phyloP scores from a whole-genome alignment of 2,113 vertebrate species.

The Columbina picui region DNA sequence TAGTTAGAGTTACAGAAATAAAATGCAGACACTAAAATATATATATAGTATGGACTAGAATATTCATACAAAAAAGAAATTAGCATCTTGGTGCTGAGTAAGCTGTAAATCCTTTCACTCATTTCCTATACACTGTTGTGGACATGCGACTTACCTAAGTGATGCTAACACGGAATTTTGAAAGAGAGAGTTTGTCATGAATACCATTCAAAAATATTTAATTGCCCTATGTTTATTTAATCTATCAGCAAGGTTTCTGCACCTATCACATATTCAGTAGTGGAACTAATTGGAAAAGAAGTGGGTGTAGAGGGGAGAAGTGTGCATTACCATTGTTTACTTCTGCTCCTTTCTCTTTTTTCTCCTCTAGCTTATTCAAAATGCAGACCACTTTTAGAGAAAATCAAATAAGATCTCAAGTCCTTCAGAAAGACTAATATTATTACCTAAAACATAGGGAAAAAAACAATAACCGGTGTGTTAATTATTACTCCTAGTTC shows the following conservation, averaged over 20 bases:
- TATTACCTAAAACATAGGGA: neutral
- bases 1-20: neutral
- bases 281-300: neutral
- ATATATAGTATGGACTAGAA: neutral
- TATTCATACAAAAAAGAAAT: neutral
- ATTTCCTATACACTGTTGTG: fast-evolving
- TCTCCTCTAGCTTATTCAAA: neutral
- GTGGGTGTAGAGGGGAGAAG: neutral
- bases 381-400: neutral
- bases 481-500: neutral
- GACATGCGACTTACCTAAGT: neutral
- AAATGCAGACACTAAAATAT: neutral
- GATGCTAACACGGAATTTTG: neutral
- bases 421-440: neutral
- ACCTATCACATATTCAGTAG: neutral
- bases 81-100: fast-evolving
- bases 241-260: neutral
- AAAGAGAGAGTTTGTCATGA: neutral
- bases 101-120: neutral
- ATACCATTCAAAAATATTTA: neutral
- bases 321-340: neutral
- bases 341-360: neutral
- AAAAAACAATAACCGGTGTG: neutral
- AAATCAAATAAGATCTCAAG: neutral
- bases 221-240: neutral